Evolutionary conservation across 1,140 invertebrate species (phyloP).

Genomic region (Chironomus tepperi): DNA sequence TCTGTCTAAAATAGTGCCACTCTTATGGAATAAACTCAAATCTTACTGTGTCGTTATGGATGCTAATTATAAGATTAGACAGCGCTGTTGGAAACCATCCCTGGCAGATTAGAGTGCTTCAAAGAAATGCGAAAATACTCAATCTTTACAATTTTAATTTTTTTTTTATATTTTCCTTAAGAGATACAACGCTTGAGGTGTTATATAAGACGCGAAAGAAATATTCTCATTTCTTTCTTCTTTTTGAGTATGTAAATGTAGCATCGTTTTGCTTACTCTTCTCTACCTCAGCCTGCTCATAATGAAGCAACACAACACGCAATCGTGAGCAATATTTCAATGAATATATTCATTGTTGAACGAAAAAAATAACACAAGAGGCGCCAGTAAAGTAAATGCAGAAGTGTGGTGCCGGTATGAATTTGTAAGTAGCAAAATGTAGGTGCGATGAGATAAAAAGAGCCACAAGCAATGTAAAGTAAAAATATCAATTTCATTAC

Average conservation of each 20-base stretch:
- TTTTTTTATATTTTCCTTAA: neutral
- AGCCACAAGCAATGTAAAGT: neutral
- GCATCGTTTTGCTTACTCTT: neutral
- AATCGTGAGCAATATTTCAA: slow-evolving; percentile 8
- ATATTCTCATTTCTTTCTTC: neutral
- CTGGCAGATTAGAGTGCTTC: neutral
- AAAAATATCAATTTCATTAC: too few relatives aligned
- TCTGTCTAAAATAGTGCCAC: neutral
- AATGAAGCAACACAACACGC: neutral
- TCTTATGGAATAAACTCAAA: neutral
- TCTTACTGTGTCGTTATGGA: neutral
- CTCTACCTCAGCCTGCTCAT: neutral
- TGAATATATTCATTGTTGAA: neutral
- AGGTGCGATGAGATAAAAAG: slow-evolving; percentile 6
- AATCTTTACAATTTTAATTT: neutral
- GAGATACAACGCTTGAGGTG: neutral
- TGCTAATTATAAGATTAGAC: slow-evolving; percentile 14
- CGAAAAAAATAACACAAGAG: slow-evolving; percentile 3
- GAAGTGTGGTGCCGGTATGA: neutral
- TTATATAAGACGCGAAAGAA: neutral
- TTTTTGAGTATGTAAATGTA: neutral
- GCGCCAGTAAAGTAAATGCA: slow-evolving; percentile 5
- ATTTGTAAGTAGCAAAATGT: slow-evolving; percentile 2
- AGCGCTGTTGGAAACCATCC: neutral
- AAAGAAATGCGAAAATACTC: neutral